Evolutionary conservation across 2,888 invertebrate genomes (phyloP), one percentile per base, ranked within the genome.

Genomic region (Melieria crassipennis): DNA sequence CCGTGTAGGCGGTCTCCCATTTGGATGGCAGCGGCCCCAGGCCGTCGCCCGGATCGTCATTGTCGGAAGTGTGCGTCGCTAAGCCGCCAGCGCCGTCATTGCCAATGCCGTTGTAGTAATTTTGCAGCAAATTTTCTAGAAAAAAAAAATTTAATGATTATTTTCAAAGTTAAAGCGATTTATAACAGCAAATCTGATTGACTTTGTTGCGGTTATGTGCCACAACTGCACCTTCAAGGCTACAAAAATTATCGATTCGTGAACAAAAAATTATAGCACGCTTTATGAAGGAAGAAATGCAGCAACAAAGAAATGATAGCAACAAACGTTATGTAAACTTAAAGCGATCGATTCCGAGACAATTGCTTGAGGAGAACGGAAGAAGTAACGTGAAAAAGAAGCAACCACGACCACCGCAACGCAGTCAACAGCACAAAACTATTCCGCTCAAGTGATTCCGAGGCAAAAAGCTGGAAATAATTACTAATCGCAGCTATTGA

Each of bases 1-100:
- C 97, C 10, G 98, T 98, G 84, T 94, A 97, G 4, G 98, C 97
- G 85, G 97, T 96, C 87, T 99, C 98, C 99, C 99, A 99, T 89
- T 98, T 97, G 5, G 92, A 90, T 70, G 98, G 98, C 77, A 99
- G 88, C 1, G 98, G 95, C 16, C 98, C 98, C 69, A 98, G 88
- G 76, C 94, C 94, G 83, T 93, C 93, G 76, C 91, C 91, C 76
- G 81, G 81, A 75, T 92, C 91, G 73, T 92, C 91, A 81, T 89
- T 89, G 79, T 90, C 90, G 73, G 65, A 60, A 74, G 58, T 73
- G 46, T 71, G 76, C 73, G 75, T 73, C 13, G 74, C 68, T 5
- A 50, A 72, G 1, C 77, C 78, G 57, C 60, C 60, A 30, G 79
- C 77, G 16, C 72, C 74, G 30, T 71, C 76, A 45, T 57, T 66